Base-by-base conservation (phyloP, 2,113 vertebrate genomes). In the Conger conger region DNA sequence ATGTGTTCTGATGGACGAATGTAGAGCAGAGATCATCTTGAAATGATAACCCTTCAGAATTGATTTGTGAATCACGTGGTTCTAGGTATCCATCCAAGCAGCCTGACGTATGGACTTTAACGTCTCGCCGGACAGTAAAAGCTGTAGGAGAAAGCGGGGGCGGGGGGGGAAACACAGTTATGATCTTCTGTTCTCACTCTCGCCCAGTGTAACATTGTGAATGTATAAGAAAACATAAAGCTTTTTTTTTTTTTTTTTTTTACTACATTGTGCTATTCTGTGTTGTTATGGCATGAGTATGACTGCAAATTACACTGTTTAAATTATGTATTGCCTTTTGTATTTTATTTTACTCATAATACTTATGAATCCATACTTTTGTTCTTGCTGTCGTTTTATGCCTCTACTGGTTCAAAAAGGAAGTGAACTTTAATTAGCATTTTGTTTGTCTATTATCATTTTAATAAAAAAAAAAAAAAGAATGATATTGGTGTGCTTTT, bases 151-250 rank as follows among this genome's bases (percentile, higher is more conserved):
- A 79, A 53, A 78, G 76, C 35, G 11, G 36, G 13, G 36, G 9
- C 9, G 33, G 27, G 33, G 9, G 7, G 9, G 16, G 23, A 63
- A 63, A 27, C 57, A 27, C 57, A 63, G 11, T 63, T 23, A 63
- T 63, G 18, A 79, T 45, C 73, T 45, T 78, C 45, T 73, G 68
- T 73, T 73, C 45, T 54, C 36, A 20, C 36, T 45, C 36, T 42
- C 20, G 57, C 54, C 37, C 35, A 18, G 8, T 84, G 42, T 81
- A 81, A 30, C 20, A 20, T 81, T 83, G 80, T 81, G 81, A 91
- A 92, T 91, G 87, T 90, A 89, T 81, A 82, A 91, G 82, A 79
- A 33, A 45, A 87, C 23, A 37, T 54, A 30, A 86, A 80, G 53
- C 79, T 30, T 79, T 73, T 86, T 88, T 9, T 80, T 40, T 86